Evolutionary conservation across 2,888 invertebrate genomes (phyloP).

Genomic region (Hanleya hanleyi): DNA sequence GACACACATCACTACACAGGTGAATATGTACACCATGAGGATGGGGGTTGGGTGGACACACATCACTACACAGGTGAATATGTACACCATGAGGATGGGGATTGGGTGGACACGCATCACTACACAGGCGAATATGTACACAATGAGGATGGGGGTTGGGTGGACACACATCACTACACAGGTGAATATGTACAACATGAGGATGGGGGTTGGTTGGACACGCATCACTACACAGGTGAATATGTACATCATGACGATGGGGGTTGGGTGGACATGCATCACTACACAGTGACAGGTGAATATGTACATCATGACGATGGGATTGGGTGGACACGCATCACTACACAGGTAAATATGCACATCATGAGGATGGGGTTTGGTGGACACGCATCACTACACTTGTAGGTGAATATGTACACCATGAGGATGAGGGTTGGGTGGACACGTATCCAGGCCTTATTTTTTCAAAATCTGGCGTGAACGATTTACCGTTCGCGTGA

Average conservation of each 20-base stretch:
- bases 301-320: too few relatives aligned
- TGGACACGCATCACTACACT: neutral
- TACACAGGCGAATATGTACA: slow-evolving; percentile 89
- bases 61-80: neutral
- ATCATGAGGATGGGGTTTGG: neutral
- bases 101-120: slow-evolving; percentile 95
- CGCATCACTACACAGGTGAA: slow-evolving; percentile 83
- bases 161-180: slow-evolving; percentile 92
- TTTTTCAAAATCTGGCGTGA: too few relatives aligned
- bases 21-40: too few relatives aligned
- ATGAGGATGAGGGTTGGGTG: too few relatives aligned
- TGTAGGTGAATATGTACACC: neutral
- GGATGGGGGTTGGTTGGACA: slow-evolving; percentile 97
- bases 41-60: neutral
- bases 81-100: slow-evolving; percentile 78
- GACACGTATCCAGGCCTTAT: too few relatives aligned
- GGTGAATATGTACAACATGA: slow-evolving; percentile 80
- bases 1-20: too few relatives aligned
- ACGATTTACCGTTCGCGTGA: too few relatives aligned
- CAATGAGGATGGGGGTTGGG: slow-evolving; percentile 90
- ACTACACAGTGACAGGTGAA: neutral
- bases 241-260: too few relatives aligned
- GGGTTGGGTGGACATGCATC: neutral
- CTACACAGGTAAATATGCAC: neutral
- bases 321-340: slow-evolving; percentile 98